Evolutionary conservation across 2,888 invertebrate species (phyloP).

Genomic region (Tethea ocularis): DNA sequence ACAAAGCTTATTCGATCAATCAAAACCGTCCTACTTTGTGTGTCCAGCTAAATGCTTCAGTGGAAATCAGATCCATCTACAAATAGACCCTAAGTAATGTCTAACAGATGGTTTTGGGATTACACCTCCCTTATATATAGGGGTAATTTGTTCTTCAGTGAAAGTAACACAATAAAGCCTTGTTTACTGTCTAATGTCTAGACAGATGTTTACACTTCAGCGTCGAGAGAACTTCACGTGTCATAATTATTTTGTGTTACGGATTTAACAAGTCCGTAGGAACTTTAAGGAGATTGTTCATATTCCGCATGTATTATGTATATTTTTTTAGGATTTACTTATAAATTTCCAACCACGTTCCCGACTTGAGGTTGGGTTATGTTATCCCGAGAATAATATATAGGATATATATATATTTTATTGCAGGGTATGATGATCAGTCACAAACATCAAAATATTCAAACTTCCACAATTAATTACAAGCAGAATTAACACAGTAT

Average conservation of each 20-base stretch:
- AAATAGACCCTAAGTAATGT: not conserved
- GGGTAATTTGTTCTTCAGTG: not conserved
- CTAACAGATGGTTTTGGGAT: not conserved
- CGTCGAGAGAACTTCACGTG: not conserved
- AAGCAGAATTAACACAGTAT: too few relatives aligned
- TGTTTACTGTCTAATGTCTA: constrained; percentile 9
- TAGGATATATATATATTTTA: too few relatives aligned
- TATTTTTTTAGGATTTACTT: too few relatives aligned
- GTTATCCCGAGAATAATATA: too few relatives aligned
- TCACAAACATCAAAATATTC: too few relatives aligned
- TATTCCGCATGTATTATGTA: too few relatives aligned
- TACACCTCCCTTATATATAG: not conserved
- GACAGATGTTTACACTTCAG: constrained; percentile 3
- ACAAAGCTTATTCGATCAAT: not conserved
- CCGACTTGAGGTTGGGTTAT: too few relatives aligned
- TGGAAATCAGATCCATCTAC: not conserved
- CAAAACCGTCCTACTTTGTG: not conserved
- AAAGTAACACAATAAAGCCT: constrained; percentile 2
- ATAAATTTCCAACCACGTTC: too few relatives aligned
- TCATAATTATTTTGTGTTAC: not conserved
- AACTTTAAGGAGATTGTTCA: too few relatives aligned
- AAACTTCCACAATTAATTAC: too few relatives aligned
- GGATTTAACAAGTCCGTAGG: too few relatives aligned
- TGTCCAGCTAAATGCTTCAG: not conserved
- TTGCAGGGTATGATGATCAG: too few relatives aligned